These are phyloP conservation scores for Aphodius sticticus DNA, from an alignment of 2,888 invertebrate species.

Conservation along the genomic window DNA sequence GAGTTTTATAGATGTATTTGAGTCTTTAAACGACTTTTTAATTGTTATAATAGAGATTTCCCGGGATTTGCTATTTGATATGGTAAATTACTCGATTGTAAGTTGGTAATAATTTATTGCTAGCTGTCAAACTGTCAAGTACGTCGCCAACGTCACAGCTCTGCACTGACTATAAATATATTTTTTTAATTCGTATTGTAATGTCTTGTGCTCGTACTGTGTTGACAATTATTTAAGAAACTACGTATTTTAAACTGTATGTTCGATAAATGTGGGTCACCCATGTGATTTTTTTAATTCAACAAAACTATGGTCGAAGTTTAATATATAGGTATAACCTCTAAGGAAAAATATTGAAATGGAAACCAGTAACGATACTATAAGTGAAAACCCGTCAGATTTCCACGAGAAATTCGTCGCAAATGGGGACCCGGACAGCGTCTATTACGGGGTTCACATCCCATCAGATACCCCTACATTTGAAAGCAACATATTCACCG, in stretches of 20 bases:
- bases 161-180: not conserved
- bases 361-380: not conserved
- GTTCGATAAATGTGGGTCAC: not conserved
- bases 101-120: not conserved
- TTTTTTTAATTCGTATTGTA: not conserved
- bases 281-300: not conserved
- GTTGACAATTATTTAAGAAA: not conserved
- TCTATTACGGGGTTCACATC: slow-evolving; percentile 56
- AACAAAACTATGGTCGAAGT: not conserved
- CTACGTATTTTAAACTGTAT: not conserved
- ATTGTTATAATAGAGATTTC: not conserved
- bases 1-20: not conserved
- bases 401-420: slow-evolving; percentile 7
- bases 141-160: not conserved
- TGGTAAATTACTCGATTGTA: not conserved
- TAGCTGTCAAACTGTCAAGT: not conserved
- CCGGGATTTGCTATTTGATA: not conserved
- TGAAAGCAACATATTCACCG: slow-evolving; percentile 66
- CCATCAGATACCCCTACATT: slow-evolving; percentile 50
- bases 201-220: not conserved
- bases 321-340: not conserved
- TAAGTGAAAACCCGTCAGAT: not conserved
- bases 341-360: not conserved
- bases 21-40: not conserved
- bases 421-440: slow-evolving; percentile 28